A percentile compares a stretch with the other conserved stretches of the same genome.
Conservation (phyloP, 2,797 vertebrate genomes). For the Tauraco hartlaubi region DNA sequence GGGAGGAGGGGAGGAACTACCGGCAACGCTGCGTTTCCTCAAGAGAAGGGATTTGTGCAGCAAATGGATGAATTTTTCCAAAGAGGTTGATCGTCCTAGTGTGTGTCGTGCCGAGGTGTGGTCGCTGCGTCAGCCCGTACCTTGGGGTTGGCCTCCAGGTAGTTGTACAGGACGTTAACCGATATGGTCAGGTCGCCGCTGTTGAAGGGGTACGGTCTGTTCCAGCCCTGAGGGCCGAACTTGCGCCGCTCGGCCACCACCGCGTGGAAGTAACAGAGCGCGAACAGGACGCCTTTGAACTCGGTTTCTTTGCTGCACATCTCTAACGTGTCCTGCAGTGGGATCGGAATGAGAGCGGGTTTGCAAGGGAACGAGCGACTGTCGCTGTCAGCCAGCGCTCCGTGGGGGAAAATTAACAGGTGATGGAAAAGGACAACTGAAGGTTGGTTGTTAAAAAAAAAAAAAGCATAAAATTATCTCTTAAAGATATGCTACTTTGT, state of each 20-base stretch:
- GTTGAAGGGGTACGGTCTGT: conserved; percentile 80
- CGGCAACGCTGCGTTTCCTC: neutral
- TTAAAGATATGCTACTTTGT: neutral
- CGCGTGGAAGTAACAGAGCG: conserved; percentile 80
- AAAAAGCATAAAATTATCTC: neutral
- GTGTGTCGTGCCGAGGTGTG: too few species aligned
- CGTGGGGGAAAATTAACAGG: neutral
- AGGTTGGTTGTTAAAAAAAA: neutral
- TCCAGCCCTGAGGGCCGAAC: conserved; percentile 83
- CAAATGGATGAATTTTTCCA: neutral
- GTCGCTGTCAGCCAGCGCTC: rapidly evolving
- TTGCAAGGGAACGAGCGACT: neutral
- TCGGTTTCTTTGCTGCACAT: conserved; percentile 80
- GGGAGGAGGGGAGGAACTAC: neutral
- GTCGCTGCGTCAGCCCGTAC: neutral
- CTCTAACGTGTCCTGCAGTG: conserved; percentile 77
- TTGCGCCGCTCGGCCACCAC: conserved; percentile 81
- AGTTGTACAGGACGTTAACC: conserved; percentile 77
- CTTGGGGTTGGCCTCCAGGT: conserved; percentile 80
- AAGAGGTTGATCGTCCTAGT: rapidly evolving
- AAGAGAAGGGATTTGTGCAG: rapidly evolving
- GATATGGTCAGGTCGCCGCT: conserved; percentile 81
- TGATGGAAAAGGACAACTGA: neutral
- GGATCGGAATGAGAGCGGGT: neutral
- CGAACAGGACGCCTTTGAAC: conserved; percentile 80